Evolutionary conservation across 2,113 vertebrate genomes (phyloP).

Genomic region (Siphamia tubifer): DNA sequence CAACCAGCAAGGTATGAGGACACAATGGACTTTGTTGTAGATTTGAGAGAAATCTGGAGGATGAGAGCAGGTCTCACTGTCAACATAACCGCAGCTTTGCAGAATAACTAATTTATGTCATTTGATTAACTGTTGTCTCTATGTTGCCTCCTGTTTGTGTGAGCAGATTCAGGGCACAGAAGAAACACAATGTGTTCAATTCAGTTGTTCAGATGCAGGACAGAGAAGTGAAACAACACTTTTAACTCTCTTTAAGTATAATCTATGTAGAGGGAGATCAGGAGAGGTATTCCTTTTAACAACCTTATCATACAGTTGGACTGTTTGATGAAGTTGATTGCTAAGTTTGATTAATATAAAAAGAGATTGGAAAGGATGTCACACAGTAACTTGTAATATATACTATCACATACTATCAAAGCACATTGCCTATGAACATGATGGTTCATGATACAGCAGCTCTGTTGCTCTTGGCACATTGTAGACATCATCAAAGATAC

Average conservation of each 20-base stretch:
- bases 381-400: too few relatives aligned
- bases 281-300: too few relatives aligned
- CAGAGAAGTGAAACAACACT: constrained; percentile 21
- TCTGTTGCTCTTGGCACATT: too few relatives aligned
- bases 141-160: background rate
- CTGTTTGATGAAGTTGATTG: too few relatives aligned
- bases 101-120: background rate
- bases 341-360: too few relatives aligned
- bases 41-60: background rate
- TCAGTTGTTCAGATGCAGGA: background rate
- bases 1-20: constrained; percentile 1
- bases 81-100: background rate
- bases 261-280: background rate
- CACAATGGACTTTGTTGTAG: background rate
- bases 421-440: too few relatives aligned
- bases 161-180: background rate
- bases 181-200: constrained; percentile 10
- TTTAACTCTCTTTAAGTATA: too few relatives aligned
- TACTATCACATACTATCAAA: too few relatives aligned
- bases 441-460: too few relatives aligned
- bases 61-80: background rate
- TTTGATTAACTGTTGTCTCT: background rate
- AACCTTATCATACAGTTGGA: too few relatives aligned
- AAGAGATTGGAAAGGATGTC: too few relatives aligned
- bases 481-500: too few relatives aligned